Conservation (phyloP, 53 echinoderm and acorn worm species). For the Mesocentrotus franciscanus region DNA sequence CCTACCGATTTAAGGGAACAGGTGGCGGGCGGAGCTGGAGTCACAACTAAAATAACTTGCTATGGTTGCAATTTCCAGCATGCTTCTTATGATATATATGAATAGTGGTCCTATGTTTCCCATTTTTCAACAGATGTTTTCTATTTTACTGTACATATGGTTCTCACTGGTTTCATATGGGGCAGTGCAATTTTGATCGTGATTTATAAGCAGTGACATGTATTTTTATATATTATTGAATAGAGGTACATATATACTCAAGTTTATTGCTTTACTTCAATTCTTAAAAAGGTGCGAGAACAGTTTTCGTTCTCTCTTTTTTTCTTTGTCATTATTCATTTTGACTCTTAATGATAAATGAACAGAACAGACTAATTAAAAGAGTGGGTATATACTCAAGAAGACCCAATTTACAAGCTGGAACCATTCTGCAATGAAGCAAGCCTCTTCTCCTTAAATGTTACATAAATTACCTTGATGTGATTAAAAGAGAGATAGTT, state of each 20-base stretch:
- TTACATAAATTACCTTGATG: background rate
- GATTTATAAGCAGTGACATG: background rate
- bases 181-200: background rate
- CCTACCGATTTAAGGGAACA: conserved; percentile 9
- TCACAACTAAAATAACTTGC: conserved; percentile 27
- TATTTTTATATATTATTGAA: background rate
- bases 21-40: background rate
- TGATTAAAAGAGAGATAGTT: conserved; percentile 1
- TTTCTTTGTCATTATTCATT: background rate
- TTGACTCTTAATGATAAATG: background rate
- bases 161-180: background rate
- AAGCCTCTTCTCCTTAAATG: background rate
- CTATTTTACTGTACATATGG: background rate
- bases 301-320: background rate
- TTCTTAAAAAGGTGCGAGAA: background rate
- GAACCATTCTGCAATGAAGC: background rate
- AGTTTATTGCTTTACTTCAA: background rate
- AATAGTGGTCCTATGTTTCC: background rate
- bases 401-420: background rate
- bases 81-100: background rate
- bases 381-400: background rate
- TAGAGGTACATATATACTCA: background rate
- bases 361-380: background rate
- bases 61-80: conserved; percentile 32
- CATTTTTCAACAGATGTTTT: conserved; percentile 28